Base-by-base conservation (phyloP, 1,140 invertebrate species). In the Pararge aegeria region DNA sequence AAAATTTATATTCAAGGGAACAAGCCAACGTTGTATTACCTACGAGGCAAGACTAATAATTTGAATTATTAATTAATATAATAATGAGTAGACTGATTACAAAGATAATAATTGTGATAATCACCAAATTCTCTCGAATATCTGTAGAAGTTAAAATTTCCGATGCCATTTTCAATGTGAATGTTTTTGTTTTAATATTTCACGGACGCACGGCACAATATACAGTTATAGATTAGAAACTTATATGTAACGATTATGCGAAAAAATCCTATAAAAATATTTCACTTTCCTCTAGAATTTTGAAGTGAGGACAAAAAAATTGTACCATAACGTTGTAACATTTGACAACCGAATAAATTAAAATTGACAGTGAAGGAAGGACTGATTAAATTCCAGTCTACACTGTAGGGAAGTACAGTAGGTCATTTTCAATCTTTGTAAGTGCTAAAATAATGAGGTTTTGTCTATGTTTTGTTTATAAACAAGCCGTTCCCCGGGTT, bases 41-140 rank as follows among this genome's bases (percentile, higher is more conserved):
- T n/a, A n/a, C n/a, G n/a, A n/a, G n/a, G n/a, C n/a, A n/a, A n/a
- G n/a, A n/a, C n/a, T n/a, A n/a, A n/a, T n/a, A n/a, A n/a, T n/a
- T n/a, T 12, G 30, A 34, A 34, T 34, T 34, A 34, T 34, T 34
- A 34, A 12, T 34, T n/a, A 12, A 7, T 37, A 37, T 4, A 15
- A 15, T 40, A 7, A 16, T 10, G 6, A 10, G 38, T 10, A 40
- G 9, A 18, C 1, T 40, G 13, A 40, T 40, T 7, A 40, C 4
- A 40, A 5, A 9, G 13, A 18, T 18, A 40, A 40, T 40, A 16
- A 56, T 42, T 42, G 21, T 57, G 55, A 55, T 72, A 72, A 55
- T 79, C 68, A 87, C 84, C 81, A 87, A 81, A 75, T 87, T 87
- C 50, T 87, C 84, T 24, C 84, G 71, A 48, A 87, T 78, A 75